phyloP scores from a whole-genome alignment of 2,797 vertebrate genomes.

The Anguilla pacifica region DNA sequence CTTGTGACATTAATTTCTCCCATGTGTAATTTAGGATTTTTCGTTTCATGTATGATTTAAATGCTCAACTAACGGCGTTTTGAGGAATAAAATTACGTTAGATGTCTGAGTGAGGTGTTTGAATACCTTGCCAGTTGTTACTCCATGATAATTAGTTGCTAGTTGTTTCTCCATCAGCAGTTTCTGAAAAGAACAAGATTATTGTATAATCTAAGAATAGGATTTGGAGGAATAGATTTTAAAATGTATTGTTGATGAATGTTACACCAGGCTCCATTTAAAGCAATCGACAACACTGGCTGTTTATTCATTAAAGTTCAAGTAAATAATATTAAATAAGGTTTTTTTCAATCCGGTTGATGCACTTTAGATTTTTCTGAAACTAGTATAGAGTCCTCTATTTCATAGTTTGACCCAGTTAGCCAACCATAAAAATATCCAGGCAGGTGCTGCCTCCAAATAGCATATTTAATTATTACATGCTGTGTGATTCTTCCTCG shows the following conservation, averaged over 20 bases:
- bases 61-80: not conserved
- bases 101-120: not conserved
- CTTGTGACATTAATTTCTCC: slow-evolving; percentile 12
- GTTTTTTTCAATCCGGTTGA: not conserved
- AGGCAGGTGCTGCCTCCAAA: slow-evolving; percentile 13
- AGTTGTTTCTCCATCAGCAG: not conserved
- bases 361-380: not conserved
- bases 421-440: slow-evolving; percentile 21
- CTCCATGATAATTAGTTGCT: not conserved
- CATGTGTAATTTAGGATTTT: not conserved
- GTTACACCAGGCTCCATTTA: not conserved
- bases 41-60: not conserved
- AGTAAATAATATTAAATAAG: not conserved
- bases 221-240: not conserved
- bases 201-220: not conserved
- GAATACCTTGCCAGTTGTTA: not conserved
- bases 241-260: not conserved
- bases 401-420: slow-evolving; percentile 18
- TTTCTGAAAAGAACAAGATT: not conserved
- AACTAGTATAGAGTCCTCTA: not conserved
- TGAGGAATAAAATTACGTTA: not conserved
- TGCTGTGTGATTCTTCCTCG: not conserved
- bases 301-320: not conserved
- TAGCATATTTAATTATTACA: not conserved
- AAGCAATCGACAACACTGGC: not conserved